Conservation (phyloP, 2,113 vertebrate species). For the Uria aalge region DNA sequence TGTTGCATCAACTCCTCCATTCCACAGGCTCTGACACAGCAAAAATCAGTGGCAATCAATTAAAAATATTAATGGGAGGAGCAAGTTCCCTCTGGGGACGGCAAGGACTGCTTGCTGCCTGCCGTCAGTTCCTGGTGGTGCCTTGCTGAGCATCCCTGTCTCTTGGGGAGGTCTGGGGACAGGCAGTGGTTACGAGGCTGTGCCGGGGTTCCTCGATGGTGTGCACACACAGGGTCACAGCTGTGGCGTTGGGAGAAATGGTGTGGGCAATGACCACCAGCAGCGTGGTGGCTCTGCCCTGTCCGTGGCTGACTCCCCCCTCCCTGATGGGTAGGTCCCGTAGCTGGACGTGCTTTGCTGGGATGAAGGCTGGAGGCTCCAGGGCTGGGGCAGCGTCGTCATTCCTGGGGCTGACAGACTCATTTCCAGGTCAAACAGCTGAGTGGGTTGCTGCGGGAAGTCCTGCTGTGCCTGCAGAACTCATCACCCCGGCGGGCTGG, state of each 20-base stretch:
- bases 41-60: background rate
- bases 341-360: background rate
- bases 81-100: background rate
- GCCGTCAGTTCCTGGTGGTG: rapidly evolving
- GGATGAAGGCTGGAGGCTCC: background rate
- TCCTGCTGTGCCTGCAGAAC: background rate
- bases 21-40: rapidly evolving
- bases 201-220: rapidly evolving
- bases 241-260: background rate
- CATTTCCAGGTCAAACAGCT: background rate
- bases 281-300: background rate
- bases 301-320: too few relatives aligned
- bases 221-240: background rate
- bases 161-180: rapidly evolving
- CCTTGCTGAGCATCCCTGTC: background rate
- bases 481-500: background rate
- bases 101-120: background rate
- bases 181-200: background rate
- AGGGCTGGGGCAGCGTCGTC: background rate
- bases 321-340: background rate
- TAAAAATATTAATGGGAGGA: background rate
- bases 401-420: background rate
- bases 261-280: background rate
- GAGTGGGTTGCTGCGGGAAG: background rate
- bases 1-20: rapidly evolving